Base-by-base conservation (phyloP, 2,797 vertebrate genomes). In the Melanotaenia parkinsoni region DNA sequence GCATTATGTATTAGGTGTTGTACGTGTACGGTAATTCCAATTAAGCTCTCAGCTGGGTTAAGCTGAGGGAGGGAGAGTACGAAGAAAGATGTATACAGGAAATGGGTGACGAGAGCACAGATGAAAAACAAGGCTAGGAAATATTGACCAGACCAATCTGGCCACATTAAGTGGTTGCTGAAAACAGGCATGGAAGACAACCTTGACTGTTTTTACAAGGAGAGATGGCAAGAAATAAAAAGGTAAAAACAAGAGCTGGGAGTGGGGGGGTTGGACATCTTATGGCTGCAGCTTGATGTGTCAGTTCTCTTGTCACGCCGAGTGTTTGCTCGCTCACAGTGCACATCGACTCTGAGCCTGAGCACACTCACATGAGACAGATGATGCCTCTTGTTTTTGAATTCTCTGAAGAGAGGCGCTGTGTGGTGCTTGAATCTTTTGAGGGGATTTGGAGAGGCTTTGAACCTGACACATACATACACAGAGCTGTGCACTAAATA, bases 1-100 rank as follows among this genome's bases (percentile, higher is more conserved):
- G 89, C 91, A 95, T 95, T 92, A 94, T 94, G 91, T 77, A 95
- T 93, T 72, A 87, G 85, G 58, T 74, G 58, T 77, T 81, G 86
- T 90, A 90, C 85, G 84, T 92, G 89, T 83, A 83, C 72, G 30
- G 84, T 92, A 90, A 92, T 91, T 92, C 89, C 91, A 94, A 94
- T 94, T 91, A 93, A 88, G 80, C 74, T 78, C 70, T 77, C 72
- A 63, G 74, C 65, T 56, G 60, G 80, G 79, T 80, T 87, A 70
- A 80, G 78, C 81, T 74, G 66, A 37, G 58, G 68, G 70, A 67
- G 76, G 63, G 43, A 45, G 74, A 67, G 62, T 32, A 67, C 32
- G 37, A 77, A 77, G 72, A 67, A 35, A 58, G 67, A 78, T 18
- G 11, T 62, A 45, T 5, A 61, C 75, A 87, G 77, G 81, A 89